Evolutionary conservation across 2,797 vertebrate genomes (phyloP).

Genomic region (Thaleichthys pacificus): DNA sequence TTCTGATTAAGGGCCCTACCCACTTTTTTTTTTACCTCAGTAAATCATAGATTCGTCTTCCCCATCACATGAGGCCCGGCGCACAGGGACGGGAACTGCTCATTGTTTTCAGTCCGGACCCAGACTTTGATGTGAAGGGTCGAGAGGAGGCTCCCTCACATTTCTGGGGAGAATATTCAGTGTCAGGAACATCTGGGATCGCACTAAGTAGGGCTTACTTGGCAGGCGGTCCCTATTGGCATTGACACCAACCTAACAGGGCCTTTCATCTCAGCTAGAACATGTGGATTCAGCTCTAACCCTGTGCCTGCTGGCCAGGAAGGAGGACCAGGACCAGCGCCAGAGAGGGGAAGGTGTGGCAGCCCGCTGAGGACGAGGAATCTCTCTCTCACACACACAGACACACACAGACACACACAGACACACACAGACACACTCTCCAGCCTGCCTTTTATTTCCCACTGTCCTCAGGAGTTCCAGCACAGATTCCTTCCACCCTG

Average conservation of each 20-base stretch:
- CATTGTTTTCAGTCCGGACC: conserved; percentile 60
- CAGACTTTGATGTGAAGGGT: conserved; percentile 64
- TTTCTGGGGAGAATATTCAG: conserved; percentile 39
- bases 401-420: no score
- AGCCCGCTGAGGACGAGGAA: conserved; percentile 38
- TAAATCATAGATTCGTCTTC: conserved; percentile 29
- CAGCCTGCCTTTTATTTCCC: conserved; percentile 19
- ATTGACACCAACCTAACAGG: conserved; percentile 58
- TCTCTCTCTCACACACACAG: conserved; percentile 26
- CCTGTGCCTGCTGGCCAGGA: conserved; percentile 32
- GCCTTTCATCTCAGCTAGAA: conserved; percentile 71
- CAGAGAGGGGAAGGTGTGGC: conserved; percentile 58
- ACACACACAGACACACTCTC: no score
- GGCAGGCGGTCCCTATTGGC: conserved; percentile 64
- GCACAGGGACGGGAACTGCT: conserved; percentile 32
- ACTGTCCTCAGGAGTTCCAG: conserved; percentile 51
- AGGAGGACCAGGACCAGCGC: conserved; percentile 52
- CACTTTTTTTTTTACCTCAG: conserved; percentile 24
- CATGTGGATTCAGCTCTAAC: conserved; percentile 63
- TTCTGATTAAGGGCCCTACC: conserved; percentile 41
- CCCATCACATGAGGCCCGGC: background rate
- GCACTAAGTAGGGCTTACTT: conserved; percentile 48
- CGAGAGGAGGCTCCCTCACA: conserved; percentile 45
- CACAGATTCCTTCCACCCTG: conserved; percentile 41
- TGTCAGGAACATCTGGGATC: conserved; percentile 60